Conservation (phyloP, 2,888 invertebrate species). For the Scotopteryx bipunctaria region DNA sequence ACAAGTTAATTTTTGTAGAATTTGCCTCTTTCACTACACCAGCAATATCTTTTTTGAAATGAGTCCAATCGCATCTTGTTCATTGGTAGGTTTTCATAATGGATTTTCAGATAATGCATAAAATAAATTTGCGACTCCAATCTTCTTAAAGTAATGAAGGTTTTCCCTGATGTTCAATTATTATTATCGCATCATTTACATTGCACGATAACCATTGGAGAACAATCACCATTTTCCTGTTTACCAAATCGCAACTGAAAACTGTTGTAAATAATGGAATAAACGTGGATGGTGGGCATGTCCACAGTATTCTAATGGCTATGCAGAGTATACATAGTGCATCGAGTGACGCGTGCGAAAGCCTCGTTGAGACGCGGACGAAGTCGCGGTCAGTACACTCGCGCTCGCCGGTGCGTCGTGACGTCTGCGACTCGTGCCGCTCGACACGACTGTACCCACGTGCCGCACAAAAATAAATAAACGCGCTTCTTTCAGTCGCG, state of each 20-base stretch:
- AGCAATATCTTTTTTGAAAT: not conserved
- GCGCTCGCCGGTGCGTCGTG: constrained; percentile 68
- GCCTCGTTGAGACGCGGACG: constrained; percentile 55
- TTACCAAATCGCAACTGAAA: constrained; percentile 17
- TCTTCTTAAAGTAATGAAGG: not conserved
- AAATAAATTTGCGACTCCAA: not conserved
- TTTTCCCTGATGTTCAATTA: not conserved
- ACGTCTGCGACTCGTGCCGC: constrained; percentile 51
- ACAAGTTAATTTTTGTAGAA: constrained; percentile 8
- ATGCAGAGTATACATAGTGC: constrained; percentile 70
- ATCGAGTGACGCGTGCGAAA: constrained; percentile 60
- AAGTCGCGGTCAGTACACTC: constrained; percentile 74
- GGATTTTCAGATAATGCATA: not conserved
- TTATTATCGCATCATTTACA: not conserved
- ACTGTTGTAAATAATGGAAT: constrained; percentile 28
- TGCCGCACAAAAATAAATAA: constrained; percentile 63
- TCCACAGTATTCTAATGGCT: constrained; percentile 68
- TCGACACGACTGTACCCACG: constrained; percentile 59
- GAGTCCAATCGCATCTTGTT: not conserved
- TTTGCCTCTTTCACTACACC: not conserved
- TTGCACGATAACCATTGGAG: not conserved
- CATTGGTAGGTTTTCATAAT: not conserved
- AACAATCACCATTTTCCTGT: constrained; percentile 13
- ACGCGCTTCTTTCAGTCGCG: constrained; percentile 38
- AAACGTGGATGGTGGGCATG: constrained; percentile 33